Evolutionary conservation across 2,888 invertebrate species (phyloP).

Genomic region (Orchesellides sinensis): DNA sequence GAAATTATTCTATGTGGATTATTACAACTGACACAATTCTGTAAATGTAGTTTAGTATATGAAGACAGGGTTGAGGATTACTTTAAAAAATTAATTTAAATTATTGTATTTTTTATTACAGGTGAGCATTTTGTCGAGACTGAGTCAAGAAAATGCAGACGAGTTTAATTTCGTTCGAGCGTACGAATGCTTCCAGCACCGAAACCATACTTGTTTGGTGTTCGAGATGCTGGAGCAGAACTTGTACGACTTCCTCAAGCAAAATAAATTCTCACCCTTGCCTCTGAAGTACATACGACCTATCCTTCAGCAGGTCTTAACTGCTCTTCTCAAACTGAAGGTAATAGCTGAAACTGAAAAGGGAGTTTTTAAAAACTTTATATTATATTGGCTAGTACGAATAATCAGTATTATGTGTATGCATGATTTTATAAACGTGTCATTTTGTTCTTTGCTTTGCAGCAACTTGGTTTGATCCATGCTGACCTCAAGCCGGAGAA

Average conservation of each 20-base stretch:
- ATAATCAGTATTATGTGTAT: background rate
- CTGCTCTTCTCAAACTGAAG: conserved; percentile 89
- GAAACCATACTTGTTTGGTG: conserved; percentile 99
- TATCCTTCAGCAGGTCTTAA: conserved; percentile 97
- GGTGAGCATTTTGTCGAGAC: conserved; percentile 93
- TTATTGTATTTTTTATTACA: conserved; percentile 75
- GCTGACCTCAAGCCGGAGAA: conserved; percentile 99
- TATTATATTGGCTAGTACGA: background rate
- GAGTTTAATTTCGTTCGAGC: conserved; percentile 99
- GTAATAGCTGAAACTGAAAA: conserved; percentile 77
- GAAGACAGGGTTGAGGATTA: no score
- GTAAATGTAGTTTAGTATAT: background rate
- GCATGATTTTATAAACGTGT: background rate
- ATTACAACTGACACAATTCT: conserved; percentile 44
- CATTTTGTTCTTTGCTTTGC: conserved; percentile 17
- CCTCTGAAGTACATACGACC: conserved; percentile 99
- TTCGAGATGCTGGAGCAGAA: conserved; percentile 99
- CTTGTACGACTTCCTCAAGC: conserved; percentile 99
- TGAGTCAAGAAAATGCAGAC: conserved; percentile 98
- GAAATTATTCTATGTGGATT: conserved; percentile 37
- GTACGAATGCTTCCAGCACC: conserved; percentile 99
- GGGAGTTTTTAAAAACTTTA: no score
- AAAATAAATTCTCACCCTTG: conserved; percentile 99
- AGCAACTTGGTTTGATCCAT: conserved; percentile 99
- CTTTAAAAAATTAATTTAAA: no score